Evolutionary conservation across 2,888 invertebrate genomes (phyloP), one percentile per base, ranked within the genome.

Genomic region (Idaea aversata): DNA sequence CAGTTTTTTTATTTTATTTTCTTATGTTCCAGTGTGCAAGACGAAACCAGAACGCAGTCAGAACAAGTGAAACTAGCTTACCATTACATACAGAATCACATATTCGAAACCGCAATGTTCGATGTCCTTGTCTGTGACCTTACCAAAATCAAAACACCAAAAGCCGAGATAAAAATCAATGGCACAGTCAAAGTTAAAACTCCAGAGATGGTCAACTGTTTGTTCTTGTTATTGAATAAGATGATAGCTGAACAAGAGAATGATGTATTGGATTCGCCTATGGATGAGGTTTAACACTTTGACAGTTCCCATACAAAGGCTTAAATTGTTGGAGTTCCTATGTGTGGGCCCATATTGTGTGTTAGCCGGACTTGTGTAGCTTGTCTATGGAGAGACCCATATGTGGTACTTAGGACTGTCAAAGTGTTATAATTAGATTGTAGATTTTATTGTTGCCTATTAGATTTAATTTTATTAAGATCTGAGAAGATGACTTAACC

Each of bases 151-250:
- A 77, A 75, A n/a, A 73, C 89, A 63, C 85, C 90, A 0, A 90
- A 84, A 75, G 88, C 90, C 5, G 88, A 85, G 70, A 83, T 92
- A 0, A 92, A 88, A 73, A 81, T 72, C 64, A 85, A 75, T 67
- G 93, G 93, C 5, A 72, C 77, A 34, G 80, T 93, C 0, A 91
- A 88, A 71, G 86, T 93, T 88, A 91, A 88, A 65, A 89, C 88
- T 1, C 86, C 89, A 0, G 90, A 91, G 74, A 76, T 85, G 34
- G 85, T 93, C 0, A 91, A 91, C 67, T 77, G 82, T 73, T 82
- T 90, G n/a, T 87, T 93, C 63, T 84, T 78, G 67, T 78, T 88
- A 15, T 77, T 93, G 25, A 92, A 92, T 81, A 83, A 85, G 69
- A 86, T 88, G n/a, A 76, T 70, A 71, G 68, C 72, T 64, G 66